phyloP scores from a whole-genome alignment of 2,113 vertebrate genomes.

The Myrmecobius fasciatus region DNA sequence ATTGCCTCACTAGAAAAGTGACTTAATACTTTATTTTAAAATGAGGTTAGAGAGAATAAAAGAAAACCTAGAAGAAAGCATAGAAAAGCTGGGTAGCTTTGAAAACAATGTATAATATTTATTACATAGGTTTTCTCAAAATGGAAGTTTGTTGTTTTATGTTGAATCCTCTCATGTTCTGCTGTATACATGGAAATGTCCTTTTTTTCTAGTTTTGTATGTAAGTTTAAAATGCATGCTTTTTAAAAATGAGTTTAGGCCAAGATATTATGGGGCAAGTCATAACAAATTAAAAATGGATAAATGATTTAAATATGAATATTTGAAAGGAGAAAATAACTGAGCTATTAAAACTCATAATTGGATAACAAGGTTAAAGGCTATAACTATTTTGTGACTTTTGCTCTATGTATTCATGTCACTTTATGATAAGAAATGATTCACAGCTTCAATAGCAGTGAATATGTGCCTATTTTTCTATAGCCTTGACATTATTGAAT shows the following conservation, averaged over 20 bases:
- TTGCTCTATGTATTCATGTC: not conserved
- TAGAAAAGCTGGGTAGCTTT: not conserved
- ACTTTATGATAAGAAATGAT: not conserved
- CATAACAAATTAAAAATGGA: not conserved
- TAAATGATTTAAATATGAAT: not conserved
- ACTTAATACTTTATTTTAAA: not conserved
- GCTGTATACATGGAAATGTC: not conserved
- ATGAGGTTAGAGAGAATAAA: not conserved
- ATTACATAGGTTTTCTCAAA: not conserved
- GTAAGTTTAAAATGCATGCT: not conserved
- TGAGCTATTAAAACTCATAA: not conserved
- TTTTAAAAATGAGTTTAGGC: not conserved
- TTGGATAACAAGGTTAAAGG: not conserved
- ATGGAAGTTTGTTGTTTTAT: not conserved
- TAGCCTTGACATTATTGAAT: too few species aligned
- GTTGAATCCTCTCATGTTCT: not conserved
- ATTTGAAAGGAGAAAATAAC: not conserved
- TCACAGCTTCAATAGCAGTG: not conserved
- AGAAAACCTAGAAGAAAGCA: not conserved
- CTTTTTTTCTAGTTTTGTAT: not conserved
- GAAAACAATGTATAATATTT: not conserved
- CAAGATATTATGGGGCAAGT: not conserved
- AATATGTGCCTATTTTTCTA: too few species aligned
- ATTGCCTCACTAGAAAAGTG: not conserved
- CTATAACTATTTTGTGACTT: not conserved